Evolutionary conservation across 2,888 invertebrate genomes (phyloP).

Genomic region (Tolmerus cingulatus): DNA sequence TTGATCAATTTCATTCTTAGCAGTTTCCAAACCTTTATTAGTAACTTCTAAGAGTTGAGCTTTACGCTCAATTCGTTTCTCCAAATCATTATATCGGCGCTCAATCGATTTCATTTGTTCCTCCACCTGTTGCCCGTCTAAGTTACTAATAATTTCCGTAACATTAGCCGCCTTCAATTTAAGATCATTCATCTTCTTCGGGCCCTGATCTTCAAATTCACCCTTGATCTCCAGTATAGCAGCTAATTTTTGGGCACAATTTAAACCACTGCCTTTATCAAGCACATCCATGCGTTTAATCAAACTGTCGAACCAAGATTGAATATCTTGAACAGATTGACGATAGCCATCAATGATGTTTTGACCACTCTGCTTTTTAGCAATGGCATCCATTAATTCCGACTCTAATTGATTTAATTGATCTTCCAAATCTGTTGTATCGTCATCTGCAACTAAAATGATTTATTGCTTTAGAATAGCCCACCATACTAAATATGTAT

Average conservation of each 20-base stretch:
- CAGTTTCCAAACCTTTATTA: conserved; percentile 82
- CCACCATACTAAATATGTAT: not conserved
- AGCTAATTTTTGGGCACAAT: conserved; percentile 80
- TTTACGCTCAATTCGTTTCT: conserved; percentile 85
- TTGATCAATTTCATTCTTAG: conserved; percentile 80
- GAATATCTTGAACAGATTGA: conserved; percentile 76
- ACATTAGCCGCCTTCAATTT: conserved; percentile 76
- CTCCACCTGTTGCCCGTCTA: conserved; percentile 90
- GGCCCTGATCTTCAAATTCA: conserved; percentile 78
- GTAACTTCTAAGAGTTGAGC: conserved; percentile 84
- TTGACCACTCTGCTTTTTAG: conserved; percentile 78
- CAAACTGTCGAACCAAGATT: conserved; percentile 82
- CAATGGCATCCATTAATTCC: conserved; percentile 75
- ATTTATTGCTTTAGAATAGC: not conserved
- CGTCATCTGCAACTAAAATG: conserved; percentile 66
- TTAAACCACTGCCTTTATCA: conserved; percentile 84
- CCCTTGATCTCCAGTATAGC: conserved; percentile 76
- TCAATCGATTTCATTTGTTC: conserved; percentile 88
- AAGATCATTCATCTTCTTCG: conserved; percentile 75
- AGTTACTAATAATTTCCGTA: conserved; percentile 81
- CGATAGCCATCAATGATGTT: conserved; percentile 81
- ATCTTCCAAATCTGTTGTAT: conserved; percentile 75
- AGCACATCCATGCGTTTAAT: conserved; percentile 82
- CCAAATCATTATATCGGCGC: conserved; percentile 82
- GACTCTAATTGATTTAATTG: conserved; percentile 76